phyloP scores from a whole-genome alignment of 23 tunicate species.

The Trididemnum nubilum region DNA sequence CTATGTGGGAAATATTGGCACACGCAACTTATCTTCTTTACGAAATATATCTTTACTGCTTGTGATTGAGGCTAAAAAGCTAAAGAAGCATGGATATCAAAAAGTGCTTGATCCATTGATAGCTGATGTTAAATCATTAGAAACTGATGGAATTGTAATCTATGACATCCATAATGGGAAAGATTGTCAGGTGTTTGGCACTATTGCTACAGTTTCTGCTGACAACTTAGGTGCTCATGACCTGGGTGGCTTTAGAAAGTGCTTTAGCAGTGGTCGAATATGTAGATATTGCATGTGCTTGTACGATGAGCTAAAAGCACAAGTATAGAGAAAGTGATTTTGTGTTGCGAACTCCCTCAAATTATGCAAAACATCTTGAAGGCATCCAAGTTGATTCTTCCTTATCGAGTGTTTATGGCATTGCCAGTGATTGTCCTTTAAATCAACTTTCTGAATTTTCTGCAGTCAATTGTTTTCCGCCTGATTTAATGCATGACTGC shows the following conservation, averaged over 20 bases:
- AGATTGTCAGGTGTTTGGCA: slow-evolving; percentile 2
- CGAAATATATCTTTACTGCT: slow-evolving; percentile 30
- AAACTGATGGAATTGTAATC: slow-evolving; percentile 41
- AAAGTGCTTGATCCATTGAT: slow-evolving; percentile 24
- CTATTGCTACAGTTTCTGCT: slow-evolving; percentile 41
- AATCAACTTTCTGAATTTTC: background rate
- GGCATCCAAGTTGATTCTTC: slow-evolving; percentile 2
- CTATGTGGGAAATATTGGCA: slow-evolving; percentile 46
- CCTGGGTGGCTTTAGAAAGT: slow-evolving; percentile 24
- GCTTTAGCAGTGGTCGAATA: slow-evolving; percentile 44
- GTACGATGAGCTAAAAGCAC: background rate
- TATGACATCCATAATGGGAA: background rate
- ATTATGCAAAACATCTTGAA: background rate
- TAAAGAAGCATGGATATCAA: slow-evolving; percentile 3
- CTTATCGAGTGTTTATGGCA: slow-evolving; percentile 23
- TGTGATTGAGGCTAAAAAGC: slow-evolving; percentile 5
- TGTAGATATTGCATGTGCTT: slow-evolving; percentile 40
- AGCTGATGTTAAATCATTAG: slow-evolving; percentile 25
- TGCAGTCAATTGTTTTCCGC: slow-evolving; percentile 23
- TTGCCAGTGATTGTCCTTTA: slow-evolving; percentile 4
- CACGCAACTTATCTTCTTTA: background rate
- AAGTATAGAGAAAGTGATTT: slow-evolving; percentile 20
- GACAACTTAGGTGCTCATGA: slow-evolving; percentile 51
- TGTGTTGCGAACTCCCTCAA: slow-evolving; percentile 7
- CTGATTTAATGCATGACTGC: slow-evolving; percentile 55